phyloP scores from a whole-genome alignment of 23 tunicate species.

The Diplosoma virens region DNA sequence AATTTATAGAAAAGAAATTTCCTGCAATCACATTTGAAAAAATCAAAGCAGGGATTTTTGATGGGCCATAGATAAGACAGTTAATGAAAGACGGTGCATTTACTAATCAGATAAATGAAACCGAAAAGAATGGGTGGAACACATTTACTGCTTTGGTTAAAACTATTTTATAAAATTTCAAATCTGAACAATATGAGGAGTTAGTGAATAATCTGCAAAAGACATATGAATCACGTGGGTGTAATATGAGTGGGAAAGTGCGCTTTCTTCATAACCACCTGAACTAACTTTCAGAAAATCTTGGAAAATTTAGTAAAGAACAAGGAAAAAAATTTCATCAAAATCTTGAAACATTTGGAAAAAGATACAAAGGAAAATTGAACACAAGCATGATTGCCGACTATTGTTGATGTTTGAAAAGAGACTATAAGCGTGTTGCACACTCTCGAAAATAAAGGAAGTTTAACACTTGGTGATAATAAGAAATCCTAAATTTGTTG shows the following conservation, averaged over 20 bases:
- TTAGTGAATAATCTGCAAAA: neutral
- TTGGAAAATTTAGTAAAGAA: neutral
- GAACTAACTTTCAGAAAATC: neutral
- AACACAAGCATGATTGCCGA: neutral
- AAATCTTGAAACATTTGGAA: neutral
- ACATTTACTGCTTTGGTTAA: neutral
- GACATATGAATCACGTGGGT: neutral
- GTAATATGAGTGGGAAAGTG: neutral
- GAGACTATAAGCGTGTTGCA: neutral
- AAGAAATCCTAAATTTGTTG: too few relatives aligned
- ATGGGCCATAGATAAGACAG: neutral
- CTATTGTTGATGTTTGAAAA: neutral
- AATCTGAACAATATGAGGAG: neutral
- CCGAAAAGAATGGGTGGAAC: neutral
- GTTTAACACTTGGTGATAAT: too few relatives aligned
- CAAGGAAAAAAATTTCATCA: neutral
- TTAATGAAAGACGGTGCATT: neutral
- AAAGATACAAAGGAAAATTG: neutral
- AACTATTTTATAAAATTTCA: neutral
- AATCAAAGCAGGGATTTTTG: neutral
- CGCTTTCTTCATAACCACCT: too few relatives aligned
- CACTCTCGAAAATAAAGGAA: neutral
- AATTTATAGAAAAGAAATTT: neutral
- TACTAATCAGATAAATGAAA: neutral
- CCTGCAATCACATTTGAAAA: neutral